Evolutionary conservation across 2,797 vertebrate species (phyloP).

Genomic region (Malacoraja senta): DNA sequence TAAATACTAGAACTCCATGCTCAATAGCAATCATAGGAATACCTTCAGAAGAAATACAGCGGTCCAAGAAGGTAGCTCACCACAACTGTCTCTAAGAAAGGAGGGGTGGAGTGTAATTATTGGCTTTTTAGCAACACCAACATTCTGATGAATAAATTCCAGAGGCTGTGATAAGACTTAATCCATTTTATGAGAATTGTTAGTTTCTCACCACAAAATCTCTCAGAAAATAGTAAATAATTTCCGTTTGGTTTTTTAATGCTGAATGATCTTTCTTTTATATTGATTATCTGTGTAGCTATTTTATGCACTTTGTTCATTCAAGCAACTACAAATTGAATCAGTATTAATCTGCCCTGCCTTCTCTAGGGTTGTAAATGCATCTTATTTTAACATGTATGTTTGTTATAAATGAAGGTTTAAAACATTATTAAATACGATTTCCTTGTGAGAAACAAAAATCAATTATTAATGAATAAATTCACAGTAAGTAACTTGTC

Average conservation of each 20-base stretch:
- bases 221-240: neutral
- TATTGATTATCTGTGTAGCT: neutral
- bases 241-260: neutral
- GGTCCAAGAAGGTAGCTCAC: too few relatives aligned
- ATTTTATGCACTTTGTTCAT: neutral
- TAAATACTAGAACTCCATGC: too few relatives aligned
- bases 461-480: neutral
- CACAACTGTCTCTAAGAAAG: too few relatives aligned
- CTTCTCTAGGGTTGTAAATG: neutral
- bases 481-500: neutral
- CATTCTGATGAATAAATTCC: neutral
- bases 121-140: too few relatives aligned
- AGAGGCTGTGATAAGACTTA: neutral
- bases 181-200: neutral
- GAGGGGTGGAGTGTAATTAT: neutral
- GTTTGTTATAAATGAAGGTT: slow-evolving; percentile 6
- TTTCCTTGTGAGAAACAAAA: neutral
- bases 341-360: neutral
- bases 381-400: neutral
- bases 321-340: neutral
- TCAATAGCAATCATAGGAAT: too few relatives aligned
- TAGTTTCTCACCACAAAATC: neutral
- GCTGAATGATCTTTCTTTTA: neutral
- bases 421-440: neutral
- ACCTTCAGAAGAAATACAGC: too few relatives aligned